phyloP scores from a whole-genome alignment of 2,888 invertebrate genomes.

The Amiota minor region DNA sequence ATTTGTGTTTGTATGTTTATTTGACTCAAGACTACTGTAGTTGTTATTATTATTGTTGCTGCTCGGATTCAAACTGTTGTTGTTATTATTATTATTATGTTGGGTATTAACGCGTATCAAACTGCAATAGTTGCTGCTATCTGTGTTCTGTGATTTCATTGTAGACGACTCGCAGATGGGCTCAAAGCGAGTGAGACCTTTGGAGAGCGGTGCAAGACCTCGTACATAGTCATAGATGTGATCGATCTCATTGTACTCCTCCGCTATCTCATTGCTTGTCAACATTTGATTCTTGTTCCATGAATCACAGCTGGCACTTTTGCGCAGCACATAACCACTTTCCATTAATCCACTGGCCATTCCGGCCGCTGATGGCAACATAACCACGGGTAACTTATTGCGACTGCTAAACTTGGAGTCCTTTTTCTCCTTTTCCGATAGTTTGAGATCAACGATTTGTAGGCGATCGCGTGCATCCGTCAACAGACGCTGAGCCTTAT shows the following conservation, averaged over 20 bases:
- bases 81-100: conserved; percentile 55
- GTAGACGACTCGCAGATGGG: conserved; percentile 74
- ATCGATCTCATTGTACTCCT: conserved; percentile 96
- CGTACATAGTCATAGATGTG: conserved; percentile 97
- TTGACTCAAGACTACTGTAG: conserved; percentile 48
- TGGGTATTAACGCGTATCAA: conserved; percentile 68
- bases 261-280: conserved; percentile 77
- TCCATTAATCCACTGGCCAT: conserved; percentile 68
- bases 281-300: conserved; percentile 72
- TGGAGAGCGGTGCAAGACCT: conserved; percentile 92
- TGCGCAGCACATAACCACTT: conserved; percentile 82
- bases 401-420: conserved; percentile 72
- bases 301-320: conserved; percentile 86
- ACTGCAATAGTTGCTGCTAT: conserved; percentile 73
- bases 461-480: conserved; percentile 84
- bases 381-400: conserved; percentile 71
- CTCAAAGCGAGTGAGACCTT: conserved; percentile 77
- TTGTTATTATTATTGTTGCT: conserved; percentile 53
- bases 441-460: conserved; percentile 86
- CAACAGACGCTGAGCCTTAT: conserved; percentile 83
- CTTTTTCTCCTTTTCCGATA: conserved; percentile 79
- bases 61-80: conserved; percentile 48
- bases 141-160: conserved; percentile 72
- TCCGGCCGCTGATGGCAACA: conserved; percentile 72
- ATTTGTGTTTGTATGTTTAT: conserved; percentile 67